Conservation (phyloP, 1,140 invertebrate genomes). For the Chironomus tepperi region DNA sequence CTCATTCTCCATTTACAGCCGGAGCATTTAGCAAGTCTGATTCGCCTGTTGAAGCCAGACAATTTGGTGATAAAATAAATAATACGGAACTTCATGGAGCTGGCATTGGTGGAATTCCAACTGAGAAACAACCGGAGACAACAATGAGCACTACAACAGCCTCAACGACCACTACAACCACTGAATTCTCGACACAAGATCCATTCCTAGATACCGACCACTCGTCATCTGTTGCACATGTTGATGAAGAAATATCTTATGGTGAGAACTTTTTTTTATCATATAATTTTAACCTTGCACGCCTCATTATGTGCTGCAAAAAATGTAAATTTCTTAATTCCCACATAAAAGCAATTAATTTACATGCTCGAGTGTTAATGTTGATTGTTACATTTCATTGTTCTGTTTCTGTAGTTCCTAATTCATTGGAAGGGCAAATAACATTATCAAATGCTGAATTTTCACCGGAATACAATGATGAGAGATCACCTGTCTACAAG, state of each 20-base stretch:
- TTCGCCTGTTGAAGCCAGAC: slow-evolving; percentile 32
- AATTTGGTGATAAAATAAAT: slow-evolving; percentile 30
- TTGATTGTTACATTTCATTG: background rate
- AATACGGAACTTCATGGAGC: slow-evolving; percentile 31
- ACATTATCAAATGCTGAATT: slow-evolving; percentile 57
- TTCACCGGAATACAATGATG: slow-evolving; percentile 46
- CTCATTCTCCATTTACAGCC: slow-evolving; percentile 38
- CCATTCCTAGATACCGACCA: background rate
- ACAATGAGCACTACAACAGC: slow-evolving; percentile 43
- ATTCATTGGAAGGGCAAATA: slow-evolving; percentile 55
- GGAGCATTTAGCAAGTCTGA: slow-evolving; percentile 47
- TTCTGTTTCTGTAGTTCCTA: slow-evolving; percentile 48
- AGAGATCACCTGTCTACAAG: slow-evolving; percentile 52
- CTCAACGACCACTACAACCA: slow-evolving; percentile 42
- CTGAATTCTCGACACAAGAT: slow-evolving; percentile 37
- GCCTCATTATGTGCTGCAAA: background rate
- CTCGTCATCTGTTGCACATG: background rate
- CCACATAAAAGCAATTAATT: background rate
- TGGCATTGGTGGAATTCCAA: slow-evolving; percentile 26
- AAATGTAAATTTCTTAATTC: background rate
- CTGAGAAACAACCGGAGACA: slow-evolving; percentile 35
- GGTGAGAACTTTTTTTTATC: slow-evolving; percentile 27
- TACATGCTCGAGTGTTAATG: background rate
- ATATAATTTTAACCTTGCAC: background rate
- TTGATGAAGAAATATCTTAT: slow-evolving; percentile 26